Evolutionary conservation across 2,113 vertebrate genomes (phyloP).

Genomic region (Beaufortia kweichowensis): DNA sequence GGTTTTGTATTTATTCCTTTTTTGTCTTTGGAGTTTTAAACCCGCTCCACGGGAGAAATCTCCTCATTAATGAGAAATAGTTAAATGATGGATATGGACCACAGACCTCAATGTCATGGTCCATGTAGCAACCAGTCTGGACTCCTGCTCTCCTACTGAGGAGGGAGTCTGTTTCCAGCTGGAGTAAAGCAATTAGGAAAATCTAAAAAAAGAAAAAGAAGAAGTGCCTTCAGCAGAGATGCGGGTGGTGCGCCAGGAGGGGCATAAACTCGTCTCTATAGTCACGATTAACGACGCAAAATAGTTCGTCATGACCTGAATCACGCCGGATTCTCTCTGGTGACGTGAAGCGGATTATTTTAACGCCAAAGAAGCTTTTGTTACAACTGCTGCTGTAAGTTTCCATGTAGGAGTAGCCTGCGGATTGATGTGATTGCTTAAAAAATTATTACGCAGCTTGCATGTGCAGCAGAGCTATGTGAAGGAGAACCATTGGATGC

Average conservation of each 20-base stretch:
- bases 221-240: background rate
- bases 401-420: conserved; percentile 29
- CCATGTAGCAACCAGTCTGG: background rate
- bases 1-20: background rate
- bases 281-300: conserved; percentile 63
- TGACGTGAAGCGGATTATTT: conserved; percentile 65
- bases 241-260: conserved; percentile 41
- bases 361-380: conserved; percentile 13
- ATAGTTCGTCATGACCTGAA: conserved; percentile 68
- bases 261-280: conserved; percentile 61
- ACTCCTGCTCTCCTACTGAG: conserved; percentile 17
- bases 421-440: background rate
- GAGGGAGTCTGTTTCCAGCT: background rate
- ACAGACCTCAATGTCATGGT: conserved; percentile 5
- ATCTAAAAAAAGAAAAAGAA: background rate
- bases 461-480: background rate
- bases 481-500: conserved; percentile 11
- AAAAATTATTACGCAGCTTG: background rate
- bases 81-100: conserved; percentile 3
- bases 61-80: background rate
- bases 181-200: conserved; percentile 28
- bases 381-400: conserved; percentile 33
- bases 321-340: conserved; percentile 65
- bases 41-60: background rate
- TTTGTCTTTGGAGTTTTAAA: background rate